Evolutionary conservation across 2,888 invertebrate species (phyloP).

Genomic region (Meliscaeva auricollis): DNA sequence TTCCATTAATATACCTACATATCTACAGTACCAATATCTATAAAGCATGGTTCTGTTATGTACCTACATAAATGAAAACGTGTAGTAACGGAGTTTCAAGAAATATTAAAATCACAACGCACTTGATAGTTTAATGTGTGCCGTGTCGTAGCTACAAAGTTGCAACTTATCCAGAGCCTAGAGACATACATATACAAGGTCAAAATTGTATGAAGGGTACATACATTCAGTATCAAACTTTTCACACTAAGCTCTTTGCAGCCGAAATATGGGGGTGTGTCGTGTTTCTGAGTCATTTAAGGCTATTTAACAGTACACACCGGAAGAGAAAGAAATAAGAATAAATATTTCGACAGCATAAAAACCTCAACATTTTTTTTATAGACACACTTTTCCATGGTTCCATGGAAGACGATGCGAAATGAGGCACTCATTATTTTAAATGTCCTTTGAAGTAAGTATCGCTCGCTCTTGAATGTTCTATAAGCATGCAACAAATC

Average conservation of each 20-base stretch:
- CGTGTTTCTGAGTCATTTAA: conserved; percentile 27
- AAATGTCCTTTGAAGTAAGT: conserved; percentile 25
- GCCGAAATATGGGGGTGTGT: background rate
- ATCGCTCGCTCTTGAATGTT: conserved; percentile 8
- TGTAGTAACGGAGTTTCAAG: conserved; percentile 18
- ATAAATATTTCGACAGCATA: background rate
- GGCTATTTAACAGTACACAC: conserved; percentile 1
- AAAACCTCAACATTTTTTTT: conserved; percentile 12
- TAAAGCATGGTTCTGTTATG: conserved; percentile 32
- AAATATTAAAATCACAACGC: background rate
- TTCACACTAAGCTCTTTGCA: conserved; percentile 12
- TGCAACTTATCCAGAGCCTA: background rate
- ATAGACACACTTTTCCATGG: conserved; percentile 14
- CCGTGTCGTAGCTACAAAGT: background rate
- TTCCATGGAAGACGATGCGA: background rate
- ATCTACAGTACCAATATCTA: conserved; percentile 2
- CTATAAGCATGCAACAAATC: conserved; percentile 57
- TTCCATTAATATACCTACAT: conserved; percentile 28
- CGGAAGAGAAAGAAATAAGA: background rate
- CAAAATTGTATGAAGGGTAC: conserved; percentile 15
- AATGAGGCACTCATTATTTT: conserved; percentile 28
- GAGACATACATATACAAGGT: conserved; percentile 7
- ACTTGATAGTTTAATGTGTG: conserved; percentile 3
- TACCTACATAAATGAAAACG: conserved; percentile 16
- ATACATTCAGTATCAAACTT: conserved; percentile 10